Percentiles rank a stretch among this genome's conserved stretches.
These are phyloP conservation scores for Luperina testacea DNA, from an alignment of 2,888 invertebrate species.

Conservation along the genomic window DNA sequence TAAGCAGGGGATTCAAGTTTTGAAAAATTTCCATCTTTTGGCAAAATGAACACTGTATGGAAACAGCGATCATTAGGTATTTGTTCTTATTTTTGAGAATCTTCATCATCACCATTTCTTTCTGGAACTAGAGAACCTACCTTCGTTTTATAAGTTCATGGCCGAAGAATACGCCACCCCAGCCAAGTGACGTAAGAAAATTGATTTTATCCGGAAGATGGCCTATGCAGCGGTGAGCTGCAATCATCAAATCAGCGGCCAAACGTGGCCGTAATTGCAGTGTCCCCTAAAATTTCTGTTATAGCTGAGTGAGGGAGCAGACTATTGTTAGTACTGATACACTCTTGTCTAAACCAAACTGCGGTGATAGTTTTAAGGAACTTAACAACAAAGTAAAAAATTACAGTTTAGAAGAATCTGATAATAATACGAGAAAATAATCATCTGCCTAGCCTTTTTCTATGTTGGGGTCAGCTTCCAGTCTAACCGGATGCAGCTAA, in stretches of 20 bases:
- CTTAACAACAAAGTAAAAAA: too few species aligned
- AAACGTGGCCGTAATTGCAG: constrained; percentile 11
- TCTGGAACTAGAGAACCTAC: not conserved
- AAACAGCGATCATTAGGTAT: not conserved
- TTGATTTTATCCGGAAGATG: constrained; percentile 23
- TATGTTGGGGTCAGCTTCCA: too few species aligned
- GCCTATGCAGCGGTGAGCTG: constrained; percentile 31
- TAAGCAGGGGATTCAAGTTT: not conserved
- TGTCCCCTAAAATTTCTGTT: constrained; percentile 2
- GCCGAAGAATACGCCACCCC: not conserved
- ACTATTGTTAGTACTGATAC: constrained; percentile 24
- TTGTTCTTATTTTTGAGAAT: not conserved
- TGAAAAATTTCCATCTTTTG: not conserved
- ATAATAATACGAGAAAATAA: too few species aligned
- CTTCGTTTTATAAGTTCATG: not conserved
- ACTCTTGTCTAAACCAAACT: too few species aligned
- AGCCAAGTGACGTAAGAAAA: constrained; percentile 7
- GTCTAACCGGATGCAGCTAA: too few species aligned
- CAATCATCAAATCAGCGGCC: constrained; percentile 48
- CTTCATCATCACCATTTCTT: not conserved
- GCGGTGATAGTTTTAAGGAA: too few species aligned
- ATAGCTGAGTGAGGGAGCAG: not conserved
- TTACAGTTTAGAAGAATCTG: too few species aligned
- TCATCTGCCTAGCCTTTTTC: too few species aligned
- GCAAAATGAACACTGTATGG: not conserved